phyloP scores from a whole-genome alignment of 2,113 vertebrate species.

The Helogale parvula region DNA sequence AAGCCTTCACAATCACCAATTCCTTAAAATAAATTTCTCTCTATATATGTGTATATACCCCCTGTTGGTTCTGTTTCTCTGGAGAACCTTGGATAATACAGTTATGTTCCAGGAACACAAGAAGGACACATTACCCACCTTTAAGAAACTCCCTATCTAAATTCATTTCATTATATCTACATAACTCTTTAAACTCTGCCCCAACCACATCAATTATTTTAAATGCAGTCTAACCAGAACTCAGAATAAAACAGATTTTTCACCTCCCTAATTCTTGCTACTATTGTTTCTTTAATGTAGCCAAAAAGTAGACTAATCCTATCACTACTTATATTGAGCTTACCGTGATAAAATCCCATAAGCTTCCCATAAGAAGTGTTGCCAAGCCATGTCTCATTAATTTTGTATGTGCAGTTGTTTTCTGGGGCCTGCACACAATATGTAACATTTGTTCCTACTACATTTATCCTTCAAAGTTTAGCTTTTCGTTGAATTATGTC shows the following conservation, averaged over 20 bases:
- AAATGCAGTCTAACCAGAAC: background rate
- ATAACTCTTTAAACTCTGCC: background rate
- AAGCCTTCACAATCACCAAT: background rate
- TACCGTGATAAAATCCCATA: background rate
- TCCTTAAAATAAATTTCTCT: constrained; percentile 14
- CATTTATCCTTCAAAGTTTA: constrained; percentile 25
- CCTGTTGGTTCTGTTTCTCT: background rate
- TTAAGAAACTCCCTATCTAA: background rate
- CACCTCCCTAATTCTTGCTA: background rate
- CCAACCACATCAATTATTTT: background rate
- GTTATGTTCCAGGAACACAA: background rate
- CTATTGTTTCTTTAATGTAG: background rate
- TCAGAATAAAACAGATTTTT: background rate
- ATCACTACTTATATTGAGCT: background rate
- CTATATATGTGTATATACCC: background rate
- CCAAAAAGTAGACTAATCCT: background rate
- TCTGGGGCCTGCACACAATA: background rate
- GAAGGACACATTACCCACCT: background rate
- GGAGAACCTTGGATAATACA: background rate
- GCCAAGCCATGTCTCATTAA: background rate
- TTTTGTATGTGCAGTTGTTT: background rate
- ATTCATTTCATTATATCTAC: background rate
- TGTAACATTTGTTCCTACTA: background rate
- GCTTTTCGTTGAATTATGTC: background rate
- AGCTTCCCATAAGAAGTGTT: background rate